These are phyloP conservation scores for Petrocephalus schoutedeni DNA, from an alignment of 2,797 vertebrate genomes.

Conservation along the genomic window DNA sequence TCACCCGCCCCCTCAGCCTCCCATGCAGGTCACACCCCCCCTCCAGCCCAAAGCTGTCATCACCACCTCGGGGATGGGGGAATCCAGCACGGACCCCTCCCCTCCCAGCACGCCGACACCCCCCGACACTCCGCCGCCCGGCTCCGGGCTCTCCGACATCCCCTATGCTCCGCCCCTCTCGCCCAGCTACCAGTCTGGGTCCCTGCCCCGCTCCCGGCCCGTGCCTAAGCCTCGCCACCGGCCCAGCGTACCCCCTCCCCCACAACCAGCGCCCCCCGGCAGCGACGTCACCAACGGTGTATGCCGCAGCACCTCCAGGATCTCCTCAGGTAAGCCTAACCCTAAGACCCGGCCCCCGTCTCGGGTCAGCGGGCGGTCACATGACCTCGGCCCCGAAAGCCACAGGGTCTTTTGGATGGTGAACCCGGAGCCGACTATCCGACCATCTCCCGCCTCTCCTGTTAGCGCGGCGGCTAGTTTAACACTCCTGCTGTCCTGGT, in stretches of 20 bases:
- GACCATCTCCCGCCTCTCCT: neutral
- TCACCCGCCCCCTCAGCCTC: constrained; percentile 81
- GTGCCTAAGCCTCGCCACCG: constrained; percentile 79
- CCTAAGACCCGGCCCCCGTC: constrained; percentile 49
- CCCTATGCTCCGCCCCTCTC: constrained; percentile 35
- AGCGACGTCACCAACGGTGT: constrained; percentile 54
- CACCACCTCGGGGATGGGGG: constrained; percentile 31
- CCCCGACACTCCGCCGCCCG: constrained; percentile 63
- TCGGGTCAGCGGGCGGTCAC: neutral
- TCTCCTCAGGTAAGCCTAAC: constrained; percentile 70
- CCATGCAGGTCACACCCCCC: constrained; percentile 47
- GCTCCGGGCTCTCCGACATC: constrained; percentile 39
- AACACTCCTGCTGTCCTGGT: neutral
- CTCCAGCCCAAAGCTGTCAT: constrained; percentile 45
- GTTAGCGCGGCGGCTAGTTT: neutral
- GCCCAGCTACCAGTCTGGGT: constrained; percentile 53
- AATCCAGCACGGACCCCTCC: constrained; percentile 60
- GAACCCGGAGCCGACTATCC: too few species aligned
- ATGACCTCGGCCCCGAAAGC: neutral
- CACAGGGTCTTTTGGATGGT: neutral
- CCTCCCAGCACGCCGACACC: constrained; percentile 80
- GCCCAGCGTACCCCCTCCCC: constrained; percentile 81
- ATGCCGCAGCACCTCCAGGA: constrained; percentile 69
- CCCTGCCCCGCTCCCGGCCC: constrained; percentile 76
- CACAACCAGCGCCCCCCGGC: constrained; percentile 62